Evolutionary conservation across 2,888 invertebrate genomes (phyloP).

Genomic region (Trissonchulus latispiculum): DNA sequence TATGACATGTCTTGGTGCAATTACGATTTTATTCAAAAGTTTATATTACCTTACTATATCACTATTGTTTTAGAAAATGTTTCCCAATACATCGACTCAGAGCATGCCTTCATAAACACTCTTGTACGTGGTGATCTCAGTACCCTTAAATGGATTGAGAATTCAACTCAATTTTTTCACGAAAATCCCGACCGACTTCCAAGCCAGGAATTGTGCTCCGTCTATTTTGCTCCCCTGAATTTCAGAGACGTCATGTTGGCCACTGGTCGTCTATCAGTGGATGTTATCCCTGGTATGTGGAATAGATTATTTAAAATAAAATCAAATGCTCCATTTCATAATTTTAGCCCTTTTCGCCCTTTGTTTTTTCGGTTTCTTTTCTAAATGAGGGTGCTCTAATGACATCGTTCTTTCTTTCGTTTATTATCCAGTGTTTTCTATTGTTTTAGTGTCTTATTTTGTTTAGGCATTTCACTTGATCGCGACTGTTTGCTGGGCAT

Average conservation of each 20-base stretch:
- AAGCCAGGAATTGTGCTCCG: conserved; percentile 46
- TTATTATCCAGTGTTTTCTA: no score
- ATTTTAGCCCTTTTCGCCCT: no score
- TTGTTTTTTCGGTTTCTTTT: no score
- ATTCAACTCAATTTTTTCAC: conserved; percentile 59
- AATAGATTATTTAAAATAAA: no score
- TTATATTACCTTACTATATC: not conserved
- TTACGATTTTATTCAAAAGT: no score
- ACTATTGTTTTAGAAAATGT: conserved; percentile 32
- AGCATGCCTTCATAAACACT: conserved; percentile 90
- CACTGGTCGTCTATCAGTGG: conserved; percentile 54
- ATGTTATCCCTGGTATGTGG: conserved; percentile 50
- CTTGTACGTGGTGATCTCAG: conserved; percentile 82
- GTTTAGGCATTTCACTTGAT: conserved; percentile 44
- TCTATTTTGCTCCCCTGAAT: conserved; percentile 86
- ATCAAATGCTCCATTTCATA: no score
- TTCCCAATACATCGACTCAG: conserved; percentile 51
- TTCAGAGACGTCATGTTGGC: conserved; percentile 96
- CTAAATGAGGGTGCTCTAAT: no score
- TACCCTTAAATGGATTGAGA: conserved; percentile 84
- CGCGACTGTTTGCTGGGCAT: conserved; percentile 45
- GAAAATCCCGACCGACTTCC: conserved; percentile 16
- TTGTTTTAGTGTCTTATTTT: no score
- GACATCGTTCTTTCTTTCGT: no score
- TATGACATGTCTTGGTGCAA: no score